Base-by-base conservation (phyloP, 2,797 vertebrate species). In the Premnoplex brunnescens region DNA sequence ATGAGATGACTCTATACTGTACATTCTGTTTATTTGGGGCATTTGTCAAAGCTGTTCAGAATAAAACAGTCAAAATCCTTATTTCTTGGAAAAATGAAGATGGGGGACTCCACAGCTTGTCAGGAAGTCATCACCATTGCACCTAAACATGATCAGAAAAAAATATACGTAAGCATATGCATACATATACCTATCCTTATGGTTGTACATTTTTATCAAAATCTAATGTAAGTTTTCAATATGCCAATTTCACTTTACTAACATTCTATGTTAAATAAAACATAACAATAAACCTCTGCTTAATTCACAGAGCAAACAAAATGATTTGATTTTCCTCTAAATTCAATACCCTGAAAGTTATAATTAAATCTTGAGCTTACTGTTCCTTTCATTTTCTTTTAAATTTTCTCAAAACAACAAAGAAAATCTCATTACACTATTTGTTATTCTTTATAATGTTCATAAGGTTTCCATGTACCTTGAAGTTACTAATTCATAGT, bases 131-230 rank as follows among this genome's bases (percentile, higher is more conserved):
- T 37, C 5, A 6, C 2, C 22, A 8, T 28, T 85, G 6, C 36
- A 58, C 6, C 4, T 58, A 87, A 46, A 23, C 6, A 7, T 10
- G 21, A 19, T 72, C 15, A 66, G 44, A 81, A 43, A 3, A 52
- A 87, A 68, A 72, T 28, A 62, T 16, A 18, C 8, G 48, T 16
- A 18, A 2, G 0, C 8, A 32, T 32, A 13, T 0, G 0, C 28
- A n/a, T 8, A 30, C 1, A 58, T 41, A 12, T 17, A 51, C 19
- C 5, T 62, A 66, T 30, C 21, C 4, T 41, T 58, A 30, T 12
- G 11, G 8, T 16, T 10, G 37, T 12, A 32, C 2, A 14, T 34
- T 49, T 59, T 20, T 22, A 34, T 22, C 8, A 89, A 89, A 63
- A 75, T 60, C 32, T 67, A 55, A 55, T 13, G 36, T 44, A 14